Percentiles rank a stretch among this genome's conserved stretches.
phyloP scores from a whole-genome alignment of 2,888 invertebrate species.

The Caenorhabditis afra region DNA sequence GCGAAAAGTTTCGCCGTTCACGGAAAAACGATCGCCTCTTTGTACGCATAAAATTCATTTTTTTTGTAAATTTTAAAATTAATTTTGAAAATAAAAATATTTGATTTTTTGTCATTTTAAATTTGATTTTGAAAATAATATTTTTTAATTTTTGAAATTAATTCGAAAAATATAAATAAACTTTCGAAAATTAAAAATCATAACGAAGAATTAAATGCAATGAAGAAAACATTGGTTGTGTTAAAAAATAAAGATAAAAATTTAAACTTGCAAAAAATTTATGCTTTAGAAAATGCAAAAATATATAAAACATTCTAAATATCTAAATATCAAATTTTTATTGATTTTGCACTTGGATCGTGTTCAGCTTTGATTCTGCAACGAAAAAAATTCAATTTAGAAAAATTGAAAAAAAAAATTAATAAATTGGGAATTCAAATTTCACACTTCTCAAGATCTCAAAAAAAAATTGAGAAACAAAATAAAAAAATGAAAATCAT shows the following conservation, averaged over 20 bases:
- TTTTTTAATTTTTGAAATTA: neutral
- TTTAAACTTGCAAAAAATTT: neutral
- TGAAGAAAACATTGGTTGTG: slow-evolving; percentile 21
- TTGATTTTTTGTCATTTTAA: too few relatives aligned
- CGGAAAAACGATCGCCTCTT: slow-evolving; percentile 50
- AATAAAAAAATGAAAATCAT: too few relatives aligned
- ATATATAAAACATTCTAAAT: neutral
- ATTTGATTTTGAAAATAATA: neutral
- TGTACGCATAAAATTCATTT: slow-evolving; percentile 39
- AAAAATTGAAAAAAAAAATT: slow-evolving; percentile 9
- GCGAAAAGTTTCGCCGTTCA: slow-evolving; percentile 49
- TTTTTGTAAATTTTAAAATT: neutral
- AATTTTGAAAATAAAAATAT: neutral
- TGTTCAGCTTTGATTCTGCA: slow-evolving; percentile 56
- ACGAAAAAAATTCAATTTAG: neutral
- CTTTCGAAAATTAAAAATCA: too few relatives aligned
- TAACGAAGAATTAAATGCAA: too few relatives aligned
- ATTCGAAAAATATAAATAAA: too few relatives aligned
- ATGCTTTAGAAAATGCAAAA: neutral
- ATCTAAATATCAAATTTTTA: slow-evolving; percentile 3
- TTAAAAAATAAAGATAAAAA: neutral
- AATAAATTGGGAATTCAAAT: neutral
- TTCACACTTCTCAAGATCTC: too few relatives aligned
- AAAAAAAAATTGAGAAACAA: too few relatives aligned
- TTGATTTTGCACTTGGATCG: slow-evolving; percentile 42